Percentiles rank a stretch among this genome's conserved stretches.
Evolutionary conservation across 2,797 vertebrate species (phyloP).

Genomic region (Epinephelus awoara): DNA sequence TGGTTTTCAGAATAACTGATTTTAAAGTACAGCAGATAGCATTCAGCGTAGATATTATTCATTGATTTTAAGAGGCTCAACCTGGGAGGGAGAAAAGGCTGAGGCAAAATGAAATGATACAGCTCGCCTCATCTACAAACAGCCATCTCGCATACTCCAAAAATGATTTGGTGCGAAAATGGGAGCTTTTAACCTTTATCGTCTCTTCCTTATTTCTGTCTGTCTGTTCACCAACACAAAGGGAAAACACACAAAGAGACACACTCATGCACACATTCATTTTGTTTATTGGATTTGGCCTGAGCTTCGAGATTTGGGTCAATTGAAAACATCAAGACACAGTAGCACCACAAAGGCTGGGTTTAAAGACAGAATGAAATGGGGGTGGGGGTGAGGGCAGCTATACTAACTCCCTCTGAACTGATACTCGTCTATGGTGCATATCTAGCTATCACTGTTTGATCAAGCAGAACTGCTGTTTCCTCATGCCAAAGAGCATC

Average conservation of each 20-base stretch:
- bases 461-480: conserved; percentile 14
- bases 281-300: conserved; percentile 69
- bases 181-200: conserved; percentile 66
- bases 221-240: conserved; percentile 27
- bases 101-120: conserved; percentile 52
- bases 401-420: conserved; percentile 17
- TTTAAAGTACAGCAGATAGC: conserved; percentile 46
- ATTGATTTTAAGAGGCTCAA: conserved; percentile 62
- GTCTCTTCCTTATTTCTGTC: conserved; percentile 39
- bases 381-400: neutral
- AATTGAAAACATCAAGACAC: conserved; percentile 63
- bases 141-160: conserved; percentile 37
- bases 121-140: conserved; percentile 54
- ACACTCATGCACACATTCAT: conserved; percentile 15
- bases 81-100: conserved; percentile 21
- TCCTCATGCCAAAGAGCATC: conserved; percentile 13
- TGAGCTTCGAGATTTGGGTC: conserved; percentile 65
- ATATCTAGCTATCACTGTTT: conserved; percentile 12
- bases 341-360: conserved; percentile 23
- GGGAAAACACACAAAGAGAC: conserved; percentile 27
- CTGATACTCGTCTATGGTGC: neutral
- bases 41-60: conserved; percentile 51
- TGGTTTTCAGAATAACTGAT: conserved; percentile 48
- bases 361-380: conserved; percentile 35
- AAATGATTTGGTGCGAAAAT: conserved; percentile 62